Percentiles rank a stretch among this genome's conserved stretches.
Evolutionary conservation across 2,113 vertebrate genomes (phyloP).

Genomic region (Percopsis transmontana): DNA sequence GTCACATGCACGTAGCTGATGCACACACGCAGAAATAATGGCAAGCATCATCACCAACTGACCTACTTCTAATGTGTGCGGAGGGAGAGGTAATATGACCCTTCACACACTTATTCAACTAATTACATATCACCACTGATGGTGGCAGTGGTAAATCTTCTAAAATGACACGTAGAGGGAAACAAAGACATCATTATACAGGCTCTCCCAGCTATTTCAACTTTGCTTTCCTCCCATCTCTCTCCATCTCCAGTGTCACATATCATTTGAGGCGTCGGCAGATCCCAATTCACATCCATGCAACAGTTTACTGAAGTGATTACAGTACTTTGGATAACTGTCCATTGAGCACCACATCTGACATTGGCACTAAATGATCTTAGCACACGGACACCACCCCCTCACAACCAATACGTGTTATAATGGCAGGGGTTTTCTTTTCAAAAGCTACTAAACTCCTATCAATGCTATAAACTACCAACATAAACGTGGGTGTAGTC

Average conservation of each 20-base stretch:
- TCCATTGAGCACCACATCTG: constrained; percentile 16
- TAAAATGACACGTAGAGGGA: constrained; percentile 53
- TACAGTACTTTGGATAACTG: constrained; percentile 33
- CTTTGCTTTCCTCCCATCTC: constrained; percentile 15
- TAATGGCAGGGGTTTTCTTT: constrained; percentile 17
- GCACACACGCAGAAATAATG: neutral
- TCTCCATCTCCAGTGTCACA: constrained; percentile 7
- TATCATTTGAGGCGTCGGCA: constrained; percentile 29
- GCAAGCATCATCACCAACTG: constrained; percentile 8
- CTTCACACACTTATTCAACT: constrained; percentile 69
- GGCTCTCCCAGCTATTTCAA: neutral
- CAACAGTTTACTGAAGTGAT: constrained; percentile 42
- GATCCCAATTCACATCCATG: constrained; percentile 36
- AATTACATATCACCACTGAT: constrained; percentile 64
- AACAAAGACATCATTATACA: constrained; percentile 51
- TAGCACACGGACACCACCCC: constrained; percentile 25
- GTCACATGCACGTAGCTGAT: neutral
- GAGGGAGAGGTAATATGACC: constrained; percentile 54
- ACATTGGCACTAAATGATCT: constrained; percentile 33
- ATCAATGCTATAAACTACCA: constrained; percentile 38
- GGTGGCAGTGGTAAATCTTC: constrained; percentile 45
- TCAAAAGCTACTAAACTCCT: constrained; percentile 34
- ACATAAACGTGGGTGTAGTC: neutral
- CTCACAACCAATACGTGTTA: constrained; percentile 12
- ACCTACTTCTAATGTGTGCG: constrained; percentile 60